phyloP scores from a whole-genome alignment of 2,888 invertebrate species.

The Xiphydria camelus region DNA sequence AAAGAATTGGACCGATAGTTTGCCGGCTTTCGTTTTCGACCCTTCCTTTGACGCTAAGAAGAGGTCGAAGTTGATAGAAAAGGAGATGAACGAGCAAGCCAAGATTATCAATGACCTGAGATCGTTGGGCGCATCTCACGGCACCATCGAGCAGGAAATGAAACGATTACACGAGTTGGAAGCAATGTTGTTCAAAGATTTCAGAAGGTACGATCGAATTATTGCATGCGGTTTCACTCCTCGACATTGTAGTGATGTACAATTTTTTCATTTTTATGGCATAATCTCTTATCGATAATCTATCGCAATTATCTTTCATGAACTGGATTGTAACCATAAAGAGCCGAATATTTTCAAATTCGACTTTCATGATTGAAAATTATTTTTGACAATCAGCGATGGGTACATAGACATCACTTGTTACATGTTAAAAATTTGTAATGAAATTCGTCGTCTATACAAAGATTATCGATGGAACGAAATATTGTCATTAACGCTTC shows the following conservation, averaged over 20 bases:
- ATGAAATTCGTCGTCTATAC: too few relatives aligned
- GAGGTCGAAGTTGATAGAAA: conserved; percentile 90
- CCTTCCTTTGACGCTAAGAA: conserved; percentile 77
- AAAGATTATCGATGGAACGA: too few relatives aligned
- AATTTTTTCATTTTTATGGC: neutral
- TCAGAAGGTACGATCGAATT: conserved; percentile 66
- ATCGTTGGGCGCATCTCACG: conserved; percentile 84
- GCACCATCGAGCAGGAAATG: conserved; percentile 91
- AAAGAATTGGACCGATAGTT: conserved; percentile 71
- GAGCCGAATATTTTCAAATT: too few relatives aligned
- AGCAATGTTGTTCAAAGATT: conserved; percentile 91
- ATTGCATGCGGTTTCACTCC: neutral
- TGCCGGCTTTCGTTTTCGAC: conserved; percentile 85
- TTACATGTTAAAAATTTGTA: conserved; percentile 2
- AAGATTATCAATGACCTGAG: conserved; percentile 92
- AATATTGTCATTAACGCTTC: conserved; percentile 11
- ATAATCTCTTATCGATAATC: neutral
- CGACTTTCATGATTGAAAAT: too few relatives aligned
- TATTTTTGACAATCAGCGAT: too few relatives aligned
- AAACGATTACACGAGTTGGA: conserved; percentile 90
- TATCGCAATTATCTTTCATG: neutral
- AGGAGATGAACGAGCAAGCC: conserved; percentile 97
- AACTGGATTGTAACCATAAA: too few relatives aligned
- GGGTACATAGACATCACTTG: too few relatives aligned
- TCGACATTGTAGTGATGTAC: conserved; percentile 7